A percentile compares a stretch with the other conserved stretches of the same genome.
Evolutionary conservation across 2,797 vertebrate genomes (phyloP).

Genomic region (Melanogrammus aeglefinus): DNA sequence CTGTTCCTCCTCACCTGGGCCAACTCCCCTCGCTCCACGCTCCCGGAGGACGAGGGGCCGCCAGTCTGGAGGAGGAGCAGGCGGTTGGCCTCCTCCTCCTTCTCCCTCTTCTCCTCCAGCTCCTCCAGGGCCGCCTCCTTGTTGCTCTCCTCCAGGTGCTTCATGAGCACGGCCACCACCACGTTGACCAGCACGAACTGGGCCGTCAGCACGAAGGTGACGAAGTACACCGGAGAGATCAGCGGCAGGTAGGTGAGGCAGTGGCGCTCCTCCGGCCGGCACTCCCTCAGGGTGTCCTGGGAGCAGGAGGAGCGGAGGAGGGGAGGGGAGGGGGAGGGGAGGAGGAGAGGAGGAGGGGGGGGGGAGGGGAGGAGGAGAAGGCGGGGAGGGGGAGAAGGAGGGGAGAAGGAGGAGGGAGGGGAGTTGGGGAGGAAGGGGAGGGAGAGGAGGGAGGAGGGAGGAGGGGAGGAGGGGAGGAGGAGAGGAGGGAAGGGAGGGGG

Average conservation of each 20-base stretch:
- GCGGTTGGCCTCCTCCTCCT: conserved; percentile 79
- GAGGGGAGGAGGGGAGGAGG: too few relatives aligned
- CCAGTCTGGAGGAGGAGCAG: conserved; percentile 32
- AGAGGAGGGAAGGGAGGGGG: too few relatives aligned
- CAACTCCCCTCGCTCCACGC: conserved; percentile 47
- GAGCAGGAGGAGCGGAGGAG: background rate
- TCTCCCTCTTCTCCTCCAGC: conserved; percentile 86
- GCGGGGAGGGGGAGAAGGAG: background rate
- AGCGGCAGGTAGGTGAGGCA: conserved; percentile 89
- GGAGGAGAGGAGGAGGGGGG: background rate
- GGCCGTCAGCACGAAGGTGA: conserved; percentile 97
- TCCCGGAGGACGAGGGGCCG: conserved; percentile 8
- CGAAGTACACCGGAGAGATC: conserved; percentile 94
- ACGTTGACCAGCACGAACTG: conserved; percentile 99
- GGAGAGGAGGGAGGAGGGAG: too few relatives aligned
- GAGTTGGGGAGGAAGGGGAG: too few relatives aligned
- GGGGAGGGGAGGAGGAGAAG: too few relatives aligned
- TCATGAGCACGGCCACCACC: conserved; percentile 98
- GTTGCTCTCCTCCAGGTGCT: conserved; percentile 95
- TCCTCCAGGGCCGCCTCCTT: conserved; percentile 71
- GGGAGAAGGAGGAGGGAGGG: too few relatives aligned
- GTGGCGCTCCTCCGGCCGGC: conserved; percentile 77
- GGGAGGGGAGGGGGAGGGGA: too few relatives aligned
- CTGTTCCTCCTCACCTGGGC: conserved; percentile 60
- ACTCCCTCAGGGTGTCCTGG: conserved; percentile 96